phyloP scores from a whole-genome alignment of 2,888 invertebrate genomes.

The Torymus texanus region DNA sequence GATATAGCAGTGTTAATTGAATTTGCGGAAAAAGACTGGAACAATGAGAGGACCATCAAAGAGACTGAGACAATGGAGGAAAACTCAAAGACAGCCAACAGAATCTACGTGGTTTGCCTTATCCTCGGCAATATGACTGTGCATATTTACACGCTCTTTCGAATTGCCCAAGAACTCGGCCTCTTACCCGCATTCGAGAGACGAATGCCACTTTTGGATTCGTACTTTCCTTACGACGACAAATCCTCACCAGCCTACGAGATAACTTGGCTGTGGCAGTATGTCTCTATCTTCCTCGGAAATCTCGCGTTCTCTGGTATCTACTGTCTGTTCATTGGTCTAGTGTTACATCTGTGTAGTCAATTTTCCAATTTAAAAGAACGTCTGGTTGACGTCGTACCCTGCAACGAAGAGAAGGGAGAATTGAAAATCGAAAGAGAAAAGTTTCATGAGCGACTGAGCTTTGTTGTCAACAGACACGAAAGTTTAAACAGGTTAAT shows the following conservation, averaged over 20 bases:
- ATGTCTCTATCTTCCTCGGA: constrained; percentile 54
- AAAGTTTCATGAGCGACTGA: too few species aligned
- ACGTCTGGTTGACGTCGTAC: too few species aligned
- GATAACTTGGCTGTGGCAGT: constrained; percentile 64
- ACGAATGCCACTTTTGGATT: constrained; percentile 36
- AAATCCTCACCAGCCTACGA: constrained; percentile 59
- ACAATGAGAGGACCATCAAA: background rate
- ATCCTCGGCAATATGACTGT: constrained; percentile 17
- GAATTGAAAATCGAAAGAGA: too few species aligned
- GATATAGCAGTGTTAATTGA: constrained; percentile 7
- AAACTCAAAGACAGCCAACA: constrained; percentile 16
- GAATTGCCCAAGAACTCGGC: constrained; percentile 17
- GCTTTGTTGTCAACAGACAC: too few species aligned
- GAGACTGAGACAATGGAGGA: constrained; percentile 24
- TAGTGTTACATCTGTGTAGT: constrained; percentile 64
- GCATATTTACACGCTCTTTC: background rate
- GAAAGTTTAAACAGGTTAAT: too few species aligned
- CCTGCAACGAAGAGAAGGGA: too few species aligned
- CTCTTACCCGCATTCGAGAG: background rate
- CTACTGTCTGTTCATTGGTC: constrained; percentile 60
- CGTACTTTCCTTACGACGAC: constrained; percentile 62
- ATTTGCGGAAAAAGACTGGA: constrained; percentile 32
- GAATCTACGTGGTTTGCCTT: constrained; percentile 22
- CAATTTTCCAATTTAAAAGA: constrained; percentile 58
- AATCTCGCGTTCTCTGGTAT: constrained; percentile 61